Evolutionary conservation across 1,140 invertebrate species (phyloP).

Genomic region (Sogatella furcifera): DNA sequence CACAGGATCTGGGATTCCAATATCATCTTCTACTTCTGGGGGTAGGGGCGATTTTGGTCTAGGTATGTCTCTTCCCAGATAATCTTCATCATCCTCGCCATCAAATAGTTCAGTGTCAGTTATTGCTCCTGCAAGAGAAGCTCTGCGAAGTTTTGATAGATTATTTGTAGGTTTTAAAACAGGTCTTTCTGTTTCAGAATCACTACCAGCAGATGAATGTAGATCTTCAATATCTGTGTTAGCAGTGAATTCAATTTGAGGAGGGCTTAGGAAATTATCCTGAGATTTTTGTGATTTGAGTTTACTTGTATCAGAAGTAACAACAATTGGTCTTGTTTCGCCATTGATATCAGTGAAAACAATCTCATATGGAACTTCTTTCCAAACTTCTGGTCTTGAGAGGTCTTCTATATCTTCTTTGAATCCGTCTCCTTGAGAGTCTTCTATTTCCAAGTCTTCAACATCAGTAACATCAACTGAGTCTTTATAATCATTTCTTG

Average conservation of each 20-base stretch:
- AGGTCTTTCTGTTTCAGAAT: neutral
- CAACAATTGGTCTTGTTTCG: conserved; percentile 9
- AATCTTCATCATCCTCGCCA: conserved; percentile 10
- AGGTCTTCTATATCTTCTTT: no score
- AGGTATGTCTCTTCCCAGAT: neutral
- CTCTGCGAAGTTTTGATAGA: no score
- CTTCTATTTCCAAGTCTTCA: conserved; percentile 20
- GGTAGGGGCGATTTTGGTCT: conserved; percentile 13
- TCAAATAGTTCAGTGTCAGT: conserved; percentile 16
- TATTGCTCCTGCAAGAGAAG: neutral
- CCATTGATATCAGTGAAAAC: conserved; percentile 17
- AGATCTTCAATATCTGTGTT: conserved; percentile 10
- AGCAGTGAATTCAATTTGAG: neutral
- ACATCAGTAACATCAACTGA: conserved; percentile 11
- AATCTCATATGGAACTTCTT: conserved; percentile 13
- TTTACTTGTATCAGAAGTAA: conserved; percentile 9
- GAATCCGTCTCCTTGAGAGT: neutral
- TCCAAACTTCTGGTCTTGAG: neutral
- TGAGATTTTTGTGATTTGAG: no score
- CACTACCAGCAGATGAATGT: neutral
- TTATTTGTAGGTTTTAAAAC: neutral
- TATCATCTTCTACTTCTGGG: conserved; percentile 22
- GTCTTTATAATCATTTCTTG: no score
- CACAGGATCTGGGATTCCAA: conserved; percentile 31
- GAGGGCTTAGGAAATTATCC: neutral